Base-by-base conservation (phyloP, 2,888 invertebrate genomes). In the Malthinus seriepunctatus region DNA sequence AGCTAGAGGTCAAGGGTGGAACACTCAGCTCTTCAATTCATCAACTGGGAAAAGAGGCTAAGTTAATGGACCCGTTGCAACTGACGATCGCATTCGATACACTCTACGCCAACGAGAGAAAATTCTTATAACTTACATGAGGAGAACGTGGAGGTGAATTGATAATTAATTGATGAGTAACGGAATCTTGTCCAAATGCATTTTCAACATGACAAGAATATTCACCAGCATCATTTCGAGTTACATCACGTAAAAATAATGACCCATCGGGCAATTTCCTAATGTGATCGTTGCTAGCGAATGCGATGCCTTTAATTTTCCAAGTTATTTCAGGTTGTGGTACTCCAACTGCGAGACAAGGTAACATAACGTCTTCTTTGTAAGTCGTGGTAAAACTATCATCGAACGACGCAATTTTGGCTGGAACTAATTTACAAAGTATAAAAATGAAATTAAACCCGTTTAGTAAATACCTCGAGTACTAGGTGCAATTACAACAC, bases 161-260 rank as follows among this genome's bases (percentile, higher is more conserved):
- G 0, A 97, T 93, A 64, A 93, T 87, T 51, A 97, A 84, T 55
- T 91, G 90, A 78, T 95, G 95, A 0, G 92, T 92, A 49, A 96
- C 93, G 10, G 93, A 91, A 73, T 96, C 96, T 68, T 93, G 91
- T 48, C 96, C 96, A 77, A 93, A 93, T 15, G 89, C 88, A 79
- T 97, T 97, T 76, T 94, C 92, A 11, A 95, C 95, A 69, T 89
- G 89, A 79, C 97, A 97, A 0, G 94, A 90, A 77, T 97, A 97
- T 79, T 96, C 95, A 52, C 95, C 96, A 52, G 94, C 93, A 80
- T 97, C 96, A 62, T 89, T 88, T 32, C 95, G 86, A 46, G 91
- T 90, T 0, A 95, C 93, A 65, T 93, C 91, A 59, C 91, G 91
- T 60, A 97, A 92, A 70, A 92, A 86, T n/a, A 97, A 81, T 0